phyloP scores from a whole-genome alignment of 1,140 invertebrate species.

The Caenorhabditis inopinata region DNA sequence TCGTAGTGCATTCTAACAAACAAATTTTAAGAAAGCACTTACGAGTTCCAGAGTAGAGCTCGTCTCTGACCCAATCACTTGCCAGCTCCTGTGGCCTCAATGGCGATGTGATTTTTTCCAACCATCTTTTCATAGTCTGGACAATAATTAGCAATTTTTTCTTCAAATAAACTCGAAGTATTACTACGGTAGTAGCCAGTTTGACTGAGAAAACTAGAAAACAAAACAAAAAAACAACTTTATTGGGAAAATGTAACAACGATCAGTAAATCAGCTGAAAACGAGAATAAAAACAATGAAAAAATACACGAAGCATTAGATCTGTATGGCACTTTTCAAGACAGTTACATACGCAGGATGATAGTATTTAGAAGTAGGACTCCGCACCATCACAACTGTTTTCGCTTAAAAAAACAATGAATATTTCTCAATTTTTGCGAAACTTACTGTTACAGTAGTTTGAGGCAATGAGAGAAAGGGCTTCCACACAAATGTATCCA shows the following conservation, averaged over 20 bases:
- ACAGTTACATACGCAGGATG: neutral
- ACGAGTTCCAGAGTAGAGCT: neutral
- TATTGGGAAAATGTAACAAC: too few species aligned
- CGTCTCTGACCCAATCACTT: conserved; percentile 17
- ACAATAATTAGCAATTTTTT: too few species aligned
- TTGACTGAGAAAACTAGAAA: too few species aligned
- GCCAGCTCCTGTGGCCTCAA: neutral
- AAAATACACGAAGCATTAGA: neutral
- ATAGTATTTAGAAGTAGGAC: neutral
- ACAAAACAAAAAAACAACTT: too few species aligned
- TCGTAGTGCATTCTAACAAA: too few species aligned
- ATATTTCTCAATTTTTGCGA: neutral
- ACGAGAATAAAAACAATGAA: neutral
- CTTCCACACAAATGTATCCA: conserved; percentile 2
- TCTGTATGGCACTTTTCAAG: neutral
- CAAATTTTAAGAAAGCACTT: neutral
- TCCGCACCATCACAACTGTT: neutral
- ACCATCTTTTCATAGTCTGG: conserved; percentile 14
- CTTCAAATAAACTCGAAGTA: too few species aligned
- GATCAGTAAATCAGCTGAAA: neutral
- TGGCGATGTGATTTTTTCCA: conserved; percentile 2
- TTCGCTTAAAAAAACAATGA: neutral
- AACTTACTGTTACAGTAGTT: neutral
- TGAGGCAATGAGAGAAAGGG: neutral
- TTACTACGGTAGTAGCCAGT: too few species aligned